Conservation (phyloP, 2,113 vertebrate genomes). For the Turdus rufiventris region DNA sequence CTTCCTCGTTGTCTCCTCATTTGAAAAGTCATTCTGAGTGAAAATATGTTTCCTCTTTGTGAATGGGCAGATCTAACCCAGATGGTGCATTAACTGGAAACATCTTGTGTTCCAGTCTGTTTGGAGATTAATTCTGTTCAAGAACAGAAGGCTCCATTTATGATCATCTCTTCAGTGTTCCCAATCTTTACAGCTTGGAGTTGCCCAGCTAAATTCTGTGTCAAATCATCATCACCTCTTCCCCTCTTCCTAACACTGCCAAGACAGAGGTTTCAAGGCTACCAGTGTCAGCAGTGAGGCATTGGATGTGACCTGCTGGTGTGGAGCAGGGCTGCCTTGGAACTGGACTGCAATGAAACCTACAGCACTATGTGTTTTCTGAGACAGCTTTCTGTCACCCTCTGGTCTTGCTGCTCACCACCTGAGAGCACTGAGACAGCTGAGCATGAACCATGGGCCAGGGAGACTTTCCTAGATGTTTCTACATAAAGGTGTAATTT, state of each 20-base stretch:
- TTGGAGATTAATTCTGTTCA: neutral
- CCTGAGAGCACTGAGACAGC: neutral
- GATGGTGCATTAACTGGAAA: slow-evolving; percentile 52
- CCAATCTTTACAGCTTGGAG: neutral
- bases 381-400: neutral
- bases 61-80: slow-evolving; percentile 60
- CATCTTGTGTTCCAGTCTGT: neutral
- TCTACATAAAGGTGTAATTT: neutral
- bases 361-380: neutral
- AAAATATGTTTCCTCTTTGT: slow-evolving; percentile 58
- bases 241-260: neutral
- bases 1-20: neutral
- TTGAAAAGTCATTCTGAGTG: neutral
- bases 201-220: neutral
- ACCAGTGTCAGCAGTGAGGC: neutral
- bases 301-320: neutral
- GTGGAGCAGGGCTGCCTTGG: neutral
- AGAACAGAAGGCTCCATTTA: neutral
- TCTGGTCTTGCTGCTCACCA: neutral
- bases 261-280: neutral
- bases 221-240: neutral
- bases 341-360: neutral
- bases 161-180: neutral
- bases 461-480: neutral
- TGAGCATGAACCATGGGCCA: neutral